phyloP scores from a whole-genome alignment of 2,797 vertebrate species.

The Podargus strigoides region DNA sequence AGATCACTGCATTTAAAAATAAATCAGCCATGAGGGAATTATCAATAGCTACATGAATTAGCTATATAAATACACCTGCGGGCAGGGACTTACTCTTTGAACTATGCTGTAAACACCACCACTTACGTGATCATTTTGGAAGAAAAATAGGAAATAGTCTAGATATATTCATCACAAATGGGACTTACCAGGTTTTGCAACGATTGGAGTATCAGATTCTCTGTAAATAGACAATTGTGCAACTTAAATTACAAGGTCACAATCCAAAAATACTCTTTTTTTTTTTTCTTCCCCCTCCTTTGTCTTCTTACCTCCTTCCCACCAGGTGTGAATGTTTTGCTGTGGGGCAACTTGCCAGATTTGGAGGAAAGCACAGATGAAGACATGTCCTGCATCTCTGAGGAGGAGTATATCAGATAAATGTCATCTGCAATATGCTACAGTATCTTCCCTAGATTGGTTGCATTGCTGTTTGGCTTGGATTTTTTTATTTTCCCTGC shows the following conservation, averaged over 20 bases:
- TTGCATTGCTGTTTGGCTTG: background rate
- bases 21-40: background rate
- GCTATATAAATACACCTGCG: background rate
- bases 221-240: background rate
- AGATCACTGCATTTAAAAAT: background rate
- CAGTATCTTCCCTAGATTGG: background rate
- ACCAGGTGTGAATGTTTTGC: slow-evolving; percentile 87
- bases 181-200: background rate
- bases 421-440: background rate
- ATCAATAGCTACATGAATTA: background rate
- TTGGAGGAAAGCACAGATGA: slow-evolving; percentile 86
- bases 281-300: accelerated
- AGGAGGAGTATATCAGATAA: slow-evolving; percentile 90
- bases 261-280: background rate
- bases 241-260: background rate
- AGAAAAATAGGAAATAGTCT: background rate
- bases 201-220: background rate
- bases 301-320: background rate
- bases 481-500: background rate
- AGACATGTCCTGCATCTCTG: slow-evolving; percentile 78
- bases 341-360: slow-evolving; percentile 95
- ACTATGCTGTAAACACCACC: background rate
- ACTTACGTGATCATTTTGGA: background rate
- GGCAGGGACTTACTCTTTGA: background rate
- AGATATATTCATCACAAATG: background rate